Base-by-base conservation (phyloP, 2,797 vertebrate species). In the Ceryle rudis region DNA sequence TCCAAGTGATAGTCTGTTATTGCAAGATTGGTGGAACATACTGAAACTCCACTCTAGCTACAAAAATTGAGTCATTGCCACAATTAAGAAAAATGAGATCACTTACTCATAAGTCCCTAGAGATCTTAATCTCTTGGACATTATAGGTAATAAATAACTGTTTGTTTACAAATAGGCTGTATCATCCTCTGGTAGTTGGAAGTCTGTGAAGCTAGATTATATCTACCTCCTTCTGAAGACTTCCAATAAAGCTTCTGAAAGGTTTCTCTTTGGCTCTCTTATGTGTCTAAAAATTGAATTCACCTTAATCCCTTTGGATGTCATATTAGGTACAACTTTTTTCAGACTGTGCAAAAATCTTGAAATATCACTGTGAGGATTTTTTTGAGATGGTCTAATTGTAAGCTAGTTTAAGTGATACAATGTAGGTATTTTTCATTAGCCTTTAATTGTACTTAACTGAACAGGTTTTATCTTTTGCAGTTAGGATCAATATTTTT, bases 81-180 rank as follows among this genome's bases (percentile, higher is more conserved):
- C 0, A 2, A 60, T 26, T 83, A 75, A 91, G 52, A 95, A 69
- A 88, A 93, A 94, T 67, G 21, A 61, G 66, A 70, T 70, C 18
- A 77, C 33, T 91, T 90, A 57, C 47, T 69, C 41, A 71, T 79
- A 90, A 85, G 94, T 91, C 65, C 57, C 31, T 62, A 66, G 47
- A 54, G 89, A 79, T 93, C 75, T 89, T 86, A 18, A 69, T 88
- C 44, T 94, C 70, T 91, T 2, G 4, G 69, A 72, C 23, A 52
- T 86, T 18, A 31, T 31, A 77, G 60, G 39, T 86, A 89, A 85
- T 86, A 95, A 89, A 85, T 86, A 95, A 74, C 52, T 22, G 75
- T 82, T 91, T 96, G 54, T 87, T 96, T 95, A 93, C 90, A 89
- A 93, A 86, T 81, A 87, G 86, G 31, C 47, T 60, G 13, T 84